phyloP scores from a whole-genome alignment of 1,140 invertebrate species.

The Nomia melanderi region DNA sequence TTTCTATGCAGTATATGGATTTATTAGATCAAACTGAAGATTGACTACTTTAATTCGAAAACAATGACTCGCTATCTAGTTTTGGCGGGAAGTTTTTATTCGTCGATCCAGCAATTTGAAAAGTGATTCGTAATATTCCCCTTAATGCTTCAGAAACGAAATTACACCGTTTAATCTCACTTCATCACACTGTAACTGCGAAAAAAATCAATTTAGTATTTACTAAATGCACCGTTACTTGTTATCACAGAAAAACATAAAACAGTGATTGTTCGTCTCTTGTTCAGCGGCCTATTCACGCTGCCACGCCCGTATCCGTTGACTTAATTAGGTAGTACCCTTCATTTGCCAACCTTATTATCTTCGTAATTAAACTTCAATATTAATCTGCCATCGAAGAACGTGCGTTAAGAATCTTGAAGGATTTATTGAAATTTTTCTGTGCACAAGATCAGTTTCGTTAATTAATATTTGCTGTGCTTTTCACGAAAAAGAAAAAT shows the following conservation, averaged over 20 bases:
- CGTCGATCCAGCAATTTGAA: conserved; percentile 18
- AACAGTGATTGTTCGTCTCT: not conserved
- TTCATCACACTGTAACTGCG: not conserved
- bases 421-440: not conserved
- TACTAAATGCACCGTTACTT: not conserved
- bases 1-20: too few species aligned
- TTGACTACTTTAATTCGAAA: too few species aligned
- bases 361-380: conserved; percentile 22
- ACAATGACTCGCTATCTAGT: too few species aligned
- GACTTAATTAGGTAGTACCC: conserved; percentile 1
- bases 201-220: conserved; percentile 19
- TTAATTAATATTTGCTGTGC: too few species aligned
- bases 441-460: too few species aligned
- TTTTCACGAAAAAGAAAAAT: too few species aligned
- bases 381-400: conserved; percentile 12
- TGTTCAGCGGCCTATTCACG: not conserved
- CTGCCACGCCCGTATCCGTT: not conserved
- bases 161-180: not conserved
- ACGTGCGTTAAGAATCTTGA: not conserved
- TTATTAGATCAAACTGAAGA: too few species aligned
- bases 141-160: conserved; percentile 7
- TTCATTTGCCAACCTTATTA: conserved; percentile 18
- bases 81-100: too few species aligned
- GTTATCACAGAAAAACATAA: conserved; percentile 1
- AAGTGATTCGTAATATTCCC: conserved; percentile 25